These are phyloP conservation scores for Zophobas morio DNA, from an alignment of 1,140 invertebrate species.

Conservation along the genomic window DNA sequence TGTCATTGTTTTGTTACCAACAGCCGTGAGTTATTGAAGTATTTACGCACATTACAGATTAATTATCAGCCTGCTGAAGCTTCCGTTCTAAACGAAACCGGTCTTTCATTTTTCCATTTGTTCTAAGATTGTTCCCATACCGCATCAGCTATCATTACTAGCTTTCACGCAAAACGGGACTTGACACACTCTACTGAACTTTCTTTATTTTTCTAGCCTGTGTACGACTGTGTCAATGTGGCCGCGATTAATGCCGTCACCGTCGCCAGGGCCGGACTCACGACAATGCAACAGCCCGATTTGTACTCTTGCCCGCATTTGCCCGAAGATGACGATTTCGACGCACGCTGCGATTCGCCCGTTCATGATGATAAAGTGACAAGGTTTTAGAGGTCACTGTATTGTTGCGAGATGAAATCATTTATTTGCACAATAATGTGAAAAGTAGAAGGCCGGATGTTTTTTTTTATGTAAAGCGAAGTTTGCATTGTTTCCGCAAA, in stretches of 20 bases:
- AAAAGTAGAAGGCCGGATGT: conserved; percentile 11
- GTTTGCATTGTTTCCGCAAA: neutral
- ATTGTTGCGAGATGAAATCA: neutral
- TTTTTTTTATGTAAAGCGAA: neutral
- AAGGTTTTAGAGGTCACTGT: conserved; percentile 58
- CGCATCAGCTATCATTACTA: neutral
- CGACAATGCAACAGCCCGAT: conserved; percentile 56
- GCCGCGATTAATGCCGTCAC: conserved; percentile 63
- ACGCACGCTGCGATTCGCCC: conserved; percentile 58
- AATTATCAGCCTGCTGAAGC: too few relatives aligned
- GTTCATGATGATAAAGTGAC: conserved; percentile 63
- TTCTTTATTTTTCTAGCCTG: conserved; percentile 59
- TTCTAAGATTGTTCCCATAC: too few relatives aligned
- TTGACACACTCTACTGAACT: conserved; percentile 24
- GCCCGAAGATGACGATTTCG: conserved; percentile 60
- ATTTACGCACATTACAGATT: too few relatives aligned
- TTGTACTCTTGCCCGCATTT: conserved; percentile 60
- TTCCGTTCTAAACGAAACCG: too few relatives aligned
- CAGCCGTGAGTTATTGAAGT: too few relatives aligned
- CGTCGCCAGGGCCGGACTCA: conserved; percentile 56
- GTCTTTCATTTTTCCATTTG: too few relatives aligned
- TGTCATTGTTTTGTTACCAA: too few relatives aligned
- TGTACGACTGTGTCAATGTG: conserved; percentile 66
- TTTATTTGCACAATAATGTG: conserved; percentile 35
- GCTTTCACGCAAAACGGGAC: conserved; percentile 24